Base-by-base conservation (phyloP, 1,140 invertebrate species). In the Helicoverpa armigera region DNA sequence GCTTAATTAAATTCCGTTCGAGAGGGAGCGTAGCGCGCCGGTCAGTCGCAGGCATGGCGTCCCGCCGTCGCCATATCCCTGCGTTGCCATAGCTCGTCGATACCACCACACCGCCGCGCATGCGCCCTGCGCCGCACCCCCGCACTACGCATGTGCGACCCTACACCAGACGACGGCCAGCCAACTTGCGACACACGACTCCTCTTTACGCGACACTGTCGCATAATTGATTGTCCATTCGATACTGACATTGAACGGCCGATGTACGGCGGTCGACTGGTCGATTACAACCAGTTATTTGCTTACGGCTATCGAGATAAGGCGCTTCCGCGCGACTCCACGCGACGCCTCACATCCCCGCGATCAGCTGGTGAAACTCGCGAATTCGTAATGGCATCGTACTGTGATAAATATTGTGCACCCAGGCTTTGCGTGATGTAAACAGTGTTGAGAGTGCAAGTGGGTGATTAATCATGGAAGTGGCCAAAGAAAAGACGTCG, bases 141-240 rank as follows among this genome's bases (percentile, higher is more conserved):
- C 31, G 60, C 83, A 73, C 70, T 54, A 87, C 90, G 90, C 90
- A 90, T 88, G 89, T 88, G 88, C 88, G 81, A 79, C 73, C 78
- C 83, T 86, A 82, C 75, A 60, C 81, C 72, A 85, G 84, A 85
- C 84, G 79, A 81, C 84, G 69, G 65, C 50, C 54, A 75, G 82
- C 83, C 79, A 85, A 89, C 79, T 89, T 90, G 88, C 92, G 87
- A 92, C 91, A 91, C 85, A 81, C 88, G 89, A 85, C 83, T 92
- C 90, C 86, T 91, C 88, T 92, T 90, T 89, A 85, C 88, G 86
- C 87, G 86, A 86, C 82, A 77, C 61, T 91, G 92, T 93, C 92
- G 90, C 88, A 92, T 94, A 94, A 94, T 93, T 93, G 89, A 92
- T 93, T 88, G 90, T 89, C 91, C 91, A 91, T 89, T 92, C 91